Conservation (phyloP, 2,113 vertebrate species). For the Burhinus oedicnemus region DNA sequence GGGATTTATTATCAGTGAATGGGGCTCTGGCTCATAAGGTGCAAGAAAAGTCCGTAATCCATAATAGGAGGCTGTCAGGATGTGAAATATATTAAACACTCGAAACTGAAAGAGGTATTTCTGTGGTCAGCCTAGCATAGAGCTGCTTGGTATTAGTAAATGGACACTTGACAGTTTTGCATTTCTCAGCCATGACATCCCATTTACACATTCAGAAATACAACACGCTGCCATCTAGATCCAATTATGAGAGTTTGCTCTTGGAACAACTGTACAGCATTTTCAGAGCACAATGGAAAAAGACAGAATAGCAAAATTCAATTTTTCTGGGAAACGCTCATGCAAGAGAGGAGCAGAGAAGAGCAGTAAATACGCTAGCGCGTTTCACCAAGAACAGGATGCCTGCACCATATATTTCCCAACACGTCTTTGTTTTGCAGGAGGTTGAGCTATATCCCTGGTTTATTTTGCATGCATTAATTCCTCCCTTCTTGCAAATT, state of each 20-base stretch:
- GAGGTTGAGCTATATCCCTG: not conserved
- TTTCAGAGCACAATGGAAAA: not conserved
- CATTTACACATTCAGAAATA: not conserved
- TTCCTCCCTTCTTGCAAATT: not conserved
- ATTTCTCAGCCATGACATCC: not conserved
- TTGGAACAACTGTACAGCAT: not conserved
- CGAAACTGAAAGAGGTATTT: not conserved
- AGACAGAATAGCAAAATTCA: not conserved
- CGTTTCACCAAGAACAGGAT: not conserved
- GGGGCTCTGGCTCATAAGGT: not conserved
- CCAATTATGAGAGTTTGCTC: not conserved
- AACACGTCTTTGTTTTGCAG: not conserved
- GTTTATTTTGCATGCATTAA: not conserved
- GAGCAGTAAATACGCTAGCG: not conserved
- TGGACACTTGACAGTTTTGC: not conserved
- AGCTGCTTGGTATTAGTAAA: not conserved
- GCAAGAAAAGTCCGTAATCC: not conserved
- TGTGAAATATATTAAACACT: not conserved
- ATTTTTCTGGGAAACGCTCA: not conserved
- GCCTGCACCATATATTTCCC: not conserved
- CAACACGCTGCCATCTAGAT: not conserved
- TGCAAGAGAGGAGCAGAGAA: not conserved
- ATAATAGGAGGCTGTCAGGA: constrained; percentile 7
- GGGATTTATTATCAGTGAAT: not conserved
- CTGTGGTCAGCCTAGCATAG: not conserved